These are phyloP conservation scores for Esox lucius DNA, from an alignment of 2,797 vertebrate genomes.

Conservation along the genomic window DNA sequence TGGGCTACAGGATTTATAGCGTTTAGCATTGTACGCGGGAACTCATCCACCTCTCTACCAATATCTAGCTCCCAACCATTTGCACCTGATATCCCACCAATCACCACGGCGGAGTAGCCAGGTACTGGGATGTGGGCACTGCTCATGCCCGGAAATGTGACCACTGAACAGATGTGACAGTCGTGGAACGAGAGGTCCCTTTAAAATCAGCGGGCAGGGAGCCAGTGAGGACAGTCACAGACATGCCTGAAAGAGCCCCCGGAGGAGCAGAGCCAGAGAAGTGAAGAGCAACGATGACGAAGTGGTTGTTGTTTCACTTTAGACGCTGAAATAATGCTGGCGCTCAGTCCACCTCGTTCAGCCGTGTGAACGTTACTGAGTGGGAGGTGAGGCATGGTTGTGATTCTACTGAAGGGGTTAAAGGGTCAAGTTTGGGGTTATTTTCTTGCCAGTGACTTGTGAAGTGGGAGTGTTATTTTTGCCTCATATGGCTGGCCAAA, in stretches of 20 bases:
- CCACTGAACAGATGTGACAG: slow-evolving; percentile 42
- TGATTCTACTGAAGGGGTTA: not conserved
- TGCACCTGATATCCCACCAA: not conserved
- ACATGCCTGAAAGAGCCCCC: slow-evolving; percentile 49
- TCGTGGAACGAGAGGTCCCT: slow-evolving; percentile 66
- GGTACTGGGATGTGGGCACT: not conserved
- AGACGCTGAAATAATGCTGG: not conserved
- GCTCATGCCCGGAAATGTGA: slow-evolving; percentile 12
- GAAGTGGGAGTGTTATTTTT: not conserved
- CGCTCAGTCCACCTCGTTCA: not conserved
- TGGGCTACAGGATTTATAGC: not conserved
- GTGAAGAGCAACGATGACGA: slow-evolving; percentile 28
- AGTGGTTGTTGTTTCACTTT: not conserved
- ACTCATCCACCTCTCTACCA: not conserved
- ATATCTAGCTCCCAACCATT: not conserved
- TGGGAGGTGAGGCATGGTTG: not conserved
- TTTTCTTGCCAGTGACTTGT: not conserved
- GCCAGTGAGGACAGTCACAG: slow-evolving; percentile 56
- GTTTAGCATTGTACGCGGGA: not conserved
- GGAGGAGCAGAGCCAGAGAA: slow-evolving; percentile 41
- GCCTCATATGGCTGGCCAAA: not conserved
- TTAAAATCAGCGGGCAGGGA: slow-evolving; percentile 54
- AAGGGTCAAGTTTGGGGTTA: not conserved
- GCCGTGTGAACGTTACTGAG: not conserved
- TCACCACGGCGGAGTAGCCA: not conserved